Conservation (phyloP, 2,113 vertebrate species). For the Puntigrus tetrazona region DNA sequence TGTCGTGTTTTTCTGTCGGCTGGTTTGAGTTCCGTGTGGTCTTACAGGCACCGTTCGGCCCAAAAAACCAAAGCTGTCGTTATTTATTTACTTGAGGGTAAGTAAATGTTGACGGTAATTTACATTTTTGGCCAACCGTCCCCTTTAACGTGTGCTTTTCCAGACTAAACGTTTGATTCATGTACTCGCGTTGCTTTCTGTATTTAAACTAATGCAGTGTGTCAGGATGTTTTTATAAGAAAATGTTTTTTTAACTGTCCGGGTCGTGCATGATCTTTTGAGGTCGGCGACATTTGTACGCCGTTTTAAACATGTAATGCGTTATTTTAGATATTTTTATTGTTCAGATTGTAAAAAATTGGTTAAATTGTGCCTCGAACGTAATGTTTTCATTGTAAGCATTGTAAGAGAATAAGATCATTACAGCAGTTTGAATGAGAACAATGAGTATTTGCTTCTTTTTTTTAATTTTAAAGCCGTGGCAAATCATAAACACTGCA, state of each 20-base stretch:
- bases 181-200: not conserved
- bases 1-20: conserved; percentile 12
- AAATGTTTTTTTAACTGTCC: not conserved
- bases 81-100: not conserved
- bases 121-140: not conserved
- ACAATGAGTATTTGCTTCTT: not conserved
- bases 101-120: not conserved
- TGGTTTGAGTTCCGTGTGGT: conserved; percentile 20
- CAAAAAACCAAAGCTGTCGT: not conserved
- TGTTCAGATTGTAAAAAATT: not conserved
- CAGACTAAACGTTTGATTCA: conserved; percentile 8
- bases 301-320: not conserved
- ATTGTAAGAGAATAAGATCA: not conserved
- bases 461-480: too few relatives aligned
- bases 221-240: not conserved
- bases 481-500: not conserved
- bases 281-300: not conserved
- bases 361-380: not conserved
- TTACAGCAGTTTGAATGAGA: not conserved
- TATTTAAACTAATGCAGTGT: conserved; percentile 18
- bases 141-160: not conserved
- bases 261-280: not conserved
- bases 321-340: not conserved
- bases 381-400: not conserved
- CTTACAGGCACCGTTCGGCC: not conserved